These are phyloP conservation scores for Sinopyrophorus schimmeli DNA, from an alignment of 2,888 invertebrate genomes.

Conservation along the genomic window DNA sequence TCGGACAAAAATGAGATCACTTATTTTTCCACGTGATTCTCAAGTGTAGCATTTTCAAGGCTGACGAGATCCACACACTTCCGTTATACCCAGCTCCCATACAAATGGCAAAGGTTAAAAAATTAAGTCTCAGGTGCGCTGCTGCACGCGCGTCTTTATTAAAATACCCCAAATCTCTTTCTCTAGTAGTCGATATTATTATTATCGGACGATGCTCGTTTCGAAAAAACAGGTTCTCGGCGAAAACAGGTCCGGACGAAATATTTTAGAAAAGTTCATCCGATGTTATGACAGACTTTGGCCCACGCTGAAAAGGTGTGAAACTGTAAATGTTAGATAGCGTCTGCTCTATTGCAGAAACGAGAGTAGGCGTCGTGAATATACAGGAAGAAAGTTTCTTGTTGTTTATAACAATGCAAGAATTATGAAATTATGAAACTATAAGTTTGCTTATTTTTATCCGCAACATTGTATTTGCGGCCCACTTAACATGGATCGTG, in stretches of 20 bases:
- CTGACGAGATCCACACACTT: conserved; percentile 10
- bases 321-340: conserved; percentile 36
- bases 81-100: too few relatives aligned
- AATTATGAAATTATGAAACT: conserved; percentile 48
- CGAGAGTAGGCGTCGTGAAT: conserved; percentile 42
- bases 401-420: conserved; percentile 46
- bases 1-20: conserved; percentile 11
- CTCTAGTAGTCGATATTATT: too few relatives aligned
- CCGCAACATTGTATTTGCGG: conserved; percentile 23
- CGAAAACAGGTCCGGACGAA: not conserved
- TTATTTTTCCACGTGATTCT: conserved; percentile 11
- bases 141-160: too few relatives aligned
- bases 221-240: not conserved
- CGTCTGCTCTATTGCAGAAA: conserved; percentile 40
- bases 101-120: conserved; percentile 3
- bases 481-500: conserved; percentile 23
- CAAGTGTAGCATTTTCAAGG: conserved; percentile 13
- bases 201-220: not conserved
- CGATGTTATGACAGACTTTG: conserved; percentile 23
- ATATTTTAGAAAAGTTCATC: conserved; percentile 20
- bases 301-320: conserved; percentile 40
- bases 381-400: conserved; percentile 45
- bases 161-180: too few relatives aligned
- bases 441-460: conserved; percentile 42
- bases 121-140: too few relatives aligned